Evolutionary conservation across 2,797 vertebrate species (phyloP), one percentile per base, ranked within the genome.

Genomic region (Microctenopoma lineatum): DNA sequence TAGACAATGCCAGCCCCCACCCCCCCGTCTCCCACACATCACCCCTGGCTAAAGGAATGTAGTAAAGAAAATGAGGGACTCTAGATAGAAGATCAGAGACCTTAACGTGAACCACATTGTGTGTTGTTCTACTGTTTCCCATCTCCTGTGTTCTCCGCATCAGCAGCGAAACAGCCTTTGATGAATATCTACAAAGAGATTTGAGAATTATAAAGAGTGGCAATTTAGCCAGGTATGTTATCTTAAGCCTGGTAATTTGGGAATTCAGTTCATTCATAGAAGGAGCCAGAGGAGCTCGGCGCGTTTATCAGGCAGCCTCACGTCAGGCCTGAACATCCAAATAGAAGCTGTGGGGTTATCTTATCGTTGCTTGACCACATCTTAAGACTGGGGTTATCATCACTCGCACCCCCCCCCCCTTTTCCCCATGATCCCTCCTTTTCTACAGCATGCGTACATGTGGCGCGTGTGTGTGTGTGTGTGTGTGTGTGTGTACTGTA

Each of bases 131-230:
- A 53, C 77, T 80, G 79, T 80, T 81, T 72, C 67, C 73, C 70
- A 52, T 87, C 80, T 81, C 73, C 77, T 66, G 84, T 81, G 86
- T 88, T 90, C 82, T 70, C 50, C 4, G 59, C 81, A 73, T 85
- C 84, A 75, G 86, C 78, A 86, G 80, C 29, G 73, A 85, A 84
- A 72, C 62, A 60, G 84, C 72, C 86, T 88, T 91, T 90, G 88
- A 90, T 90, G 84, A 90, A 84, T 87, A 91, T 92, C 90, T 90
- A 89, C 88, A 87, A 90, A 90, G 87, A 87, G 86, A 87, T 84
- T 80, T 68, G 79, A 80, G 83, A 82, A 65, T 76, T 73, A 84
- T 86, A 86, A 90, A 85, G 88, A 75, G 74, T 60, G 13, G 71
- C 87, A 87, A 84, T 90, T 88, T 88, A 89, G 77, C 84, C 88